Conservation (phyloP, 2,888 invertebrate species). For the Parasteatoda lunata region DNA sequence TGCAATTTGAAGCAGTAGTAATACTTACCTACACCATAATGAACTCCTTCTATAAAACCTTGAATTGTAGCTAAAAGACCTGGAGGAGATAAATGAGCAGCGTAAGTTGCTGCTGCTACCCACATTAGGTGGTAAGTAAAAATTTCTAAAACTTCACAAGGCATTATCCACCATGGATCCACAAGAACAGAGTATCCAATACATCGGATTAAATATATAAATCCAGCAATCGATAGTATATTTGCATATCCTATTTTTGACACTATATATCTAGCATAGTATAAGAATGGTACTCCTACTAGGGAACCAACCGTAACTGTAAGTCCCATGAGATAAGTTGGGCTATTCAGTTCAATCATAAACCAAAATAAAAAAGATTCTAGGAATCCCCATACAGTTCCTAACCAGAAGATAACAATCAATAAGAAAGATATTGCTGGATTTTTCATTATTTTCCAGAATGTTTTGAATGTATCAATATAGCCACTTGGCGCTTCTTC, state of each 20-base stretch:
- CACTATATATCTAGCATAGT: constrained; percentile 88
- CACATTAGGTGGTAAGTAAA: constrained; percentile 92
- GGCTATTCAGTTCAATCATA: constrained; percentile 85
- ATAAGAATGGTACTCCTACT: constrained; percentile 88
- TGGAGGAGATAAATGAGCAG: constrained; percentile 87
- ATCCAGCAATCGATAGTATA: constrained; percentile 87
- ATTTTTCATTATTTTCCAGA: constrained; percentile 84
- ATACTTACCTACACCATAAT: constrained; percentile 85
- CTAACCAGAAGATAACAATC: constrained; percentile 85
- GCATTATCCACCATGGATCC: constrained; percentile 91
- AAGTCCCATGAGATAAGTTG: constrained; percentile 86
- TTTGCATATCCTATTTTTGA: constrained; percentile 87
- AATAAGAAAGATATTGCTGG: constrained; percentile 87
- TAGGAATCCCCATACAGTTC: constrained; percentile 91
- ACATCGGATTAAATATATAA: constrained; percentile 87
- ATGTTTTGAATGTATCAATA: constrained; percentile 80
- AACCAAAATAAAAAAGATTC: constrained; percentile 91
- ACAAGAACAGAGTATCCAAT: constrained; percentile 87
- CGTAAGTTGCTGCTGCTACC: constrained; percentile 93
- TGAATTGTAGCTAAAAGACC: constrained; percentile 88
- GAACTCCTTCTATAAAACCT: constrained; percentile 89
- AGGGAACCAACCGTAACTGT: constrained; percentile 89
- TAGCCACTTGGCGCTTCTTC: constrained; percentile 84
- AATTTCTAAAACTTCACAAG: constrained; percentile 89
- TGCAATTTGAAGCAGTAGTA: not conserved